Base-by-base conservation (phyloP, 1,140 invertebrate species). In the Archivesica marissinica region DNA sequence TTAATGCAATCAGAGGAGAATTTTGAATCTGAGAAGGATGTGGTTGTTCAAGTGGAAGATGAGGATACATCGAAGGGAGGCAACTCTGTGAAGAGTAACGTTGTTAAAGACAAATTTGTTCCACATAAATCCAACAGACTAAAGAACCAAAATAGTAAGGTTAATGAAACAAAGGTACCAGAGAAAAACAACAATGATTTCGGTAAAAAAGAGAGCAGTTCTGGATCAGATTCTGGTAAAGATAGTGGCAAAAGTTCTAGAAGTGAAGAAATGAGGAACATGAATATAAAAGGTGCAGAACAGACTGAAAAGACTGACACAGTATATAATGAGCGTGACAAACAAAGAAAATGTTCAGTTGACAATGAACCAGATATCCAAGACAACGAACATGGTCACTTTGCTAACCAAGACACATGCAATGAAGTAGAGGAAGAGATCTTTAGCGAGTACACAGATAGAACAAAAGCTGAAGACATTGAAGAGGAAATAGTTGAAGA, bases 1-100 rank as follows among this genome's bases (percentile, higher is more conserved):
- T 59, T 47, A 38, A 76, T 76, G 74, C 74, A 33, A 54, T 76
- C 74, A 76, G 74, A 76, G 44, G 56, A 79, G 25, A 52, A 44
- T 38, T 17, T 66, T 72, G 59, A 77, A 11, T 77, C 75, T 38
- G 64, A 56, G n/a, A 56, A 72, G 47, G 72, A 85, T 54, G 74
- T 79, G 33, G 75, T 78, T 17, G 66, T 85, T n/a, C 64, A 66
- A 47, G 83, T 85, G 17, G 83, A 85, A 68, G 79, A 72, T 35
- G 83, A 85, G 13, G 79, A 81, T 28, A 39, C 44, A 0, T 81
- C 79, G 0, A 81, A 41, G 79, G 68, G 44, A 81, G 72, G 61
- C 23, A 50, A 74, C 28, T 74, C 80, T 17, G 3, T 74, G 56
- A 74, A 64, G 30, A 75, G 70, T 66, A 64, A 47, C 30, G 54